Evolutionary conservation across 2,888 invertebrate genomes (phyloP).

Genomic region (Agrochola lychnidis): DNA sequence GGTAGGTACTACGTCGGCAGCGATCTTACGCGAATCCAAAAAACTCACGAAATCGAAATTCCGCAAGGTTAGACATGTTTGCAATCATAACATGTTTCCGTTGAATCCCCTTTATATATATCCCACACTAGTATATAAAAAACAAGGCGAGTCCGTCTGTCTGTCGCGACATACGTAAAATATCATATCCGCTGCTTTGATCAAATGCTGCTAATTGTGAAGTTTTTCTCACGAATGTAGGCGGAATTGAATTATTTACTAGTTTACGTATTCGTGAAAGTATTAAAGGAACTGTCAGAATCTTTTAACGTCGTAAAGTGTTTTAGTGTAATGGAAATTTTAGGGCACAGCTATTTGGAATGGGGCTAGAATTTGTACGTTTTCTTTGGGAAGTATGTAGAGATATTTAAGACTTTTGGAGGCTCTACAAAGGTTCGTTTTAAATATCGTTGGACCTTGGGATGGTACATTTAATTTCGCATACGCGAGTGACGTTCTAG

Average conservation of each 20-base stretch:
- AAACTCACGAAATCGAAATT: slow-evolving; percentile 22
- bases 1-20: not conserved
- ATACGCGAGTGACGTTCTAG: not conserved
- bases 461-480: not conserved
- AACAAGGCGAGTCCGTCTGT: slow-evolving; percentile 51
- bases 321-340: slow-evolving; percentile 21
- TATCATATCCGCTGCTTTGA: slow-evolving; percentile 70
- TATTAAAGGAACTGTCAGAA: slow-evolving; percentile 54
- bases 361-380: slow-evolving; percentile 10
- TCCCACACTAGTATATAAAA: slow-evolving; percentile 22
- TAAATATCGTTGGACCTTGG: not conserved
- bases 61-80: slow-evolving; percentile 38
- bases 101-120: slow-evolving; percentile 30
- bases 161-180: slow-evolving; percentile 60
- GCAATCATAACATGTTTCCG: slow-evolving; percentile 50
- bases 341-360: slow-evolving; percentile 19
- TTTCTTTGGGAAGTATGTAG: slow-evolving; percentile 10
- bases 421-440: not conserved
- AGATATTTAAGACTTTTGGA: slow-evolving; percentile 14
- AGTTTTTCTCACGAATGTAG: slow-evolving; percentile 51
- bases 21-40: slow-evolving; percentile 7
- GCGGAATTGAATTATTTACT: slow-evolving; percentile 58
- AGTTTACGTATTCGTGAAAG: slow-evolving; percentile 47
- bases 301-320: slow-evolving; percentile 38
- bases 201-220: slow-evolving; percentile 60